phyloP scores from a whole-genome alignment of 2,797 vertebrate species.

The Odontamblyopus rebecca region DNA sequence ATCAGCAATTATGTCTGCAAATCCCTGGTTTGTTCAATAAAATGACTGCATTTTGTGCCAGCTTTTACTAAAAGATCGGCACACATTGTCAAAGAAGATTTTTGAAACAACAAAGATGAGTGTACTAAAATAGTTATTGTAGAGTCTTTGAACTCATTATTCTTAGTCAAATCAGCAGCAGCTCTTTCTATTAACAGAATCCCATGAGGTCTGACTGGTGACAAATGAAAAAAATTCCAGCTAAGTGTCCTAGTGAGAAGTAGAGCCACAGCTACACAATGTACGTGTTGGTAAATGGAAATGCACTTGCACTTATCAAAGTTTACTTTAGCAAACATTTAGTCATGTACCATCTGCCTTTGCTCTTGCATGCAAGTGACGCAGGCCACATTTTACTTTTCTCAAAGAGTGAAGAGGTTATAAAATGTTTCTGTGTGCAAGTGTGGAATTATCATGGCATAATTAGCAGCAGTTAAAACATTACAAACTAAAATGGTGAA shows the following conservation, averaged over 20 bases:
- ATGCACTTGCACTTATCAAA: slow-evolving; percentile 1
- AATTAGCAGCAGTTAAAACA: neutral
- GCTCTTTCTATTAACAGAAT: slow-evolving; percentile 13
- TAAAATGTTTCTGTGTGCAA: neutral
- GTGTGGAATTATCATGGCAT: neutral
- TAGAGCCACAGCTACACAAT: slow-evolving; percentile 2
- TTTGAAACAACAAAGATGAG: neutral
- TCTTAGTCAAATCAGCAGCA: slow-evolving; percentile 3
- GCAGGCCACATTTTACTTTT: neutral
- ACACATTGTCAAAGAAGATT: neutral
- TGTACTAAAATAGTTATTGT: neutral
- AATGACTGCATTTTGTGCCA: neutral
- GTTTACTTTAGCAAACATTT: neutral
- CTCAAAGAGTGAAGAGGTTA: neutral
- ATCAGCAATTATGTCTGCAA: too few species aligned
- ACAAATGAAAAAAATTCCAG: slow-evolving; percentile 10
- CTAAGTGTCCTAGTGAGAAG: slow-evolving; percentile 4
- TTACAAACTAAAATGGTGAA: neutral
- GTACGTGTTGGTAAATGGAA: slow-evolving; percentile 2
- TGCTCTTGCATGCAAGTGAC: neutral
- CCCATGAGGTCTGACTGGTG: slow-evolving; percentile 9
- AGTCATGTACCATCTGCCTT: slow-evolving; percentile 2
- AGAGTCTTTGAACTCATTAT: slow-evolving; percentile 2
- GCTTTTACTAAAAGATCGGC: neutral
- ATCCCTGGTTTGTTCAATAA: slow-evolving; percentile 11